Evolutionary conservation across 2,888 invertebrate species (phyloP).

Genomic region (Diarsia mendica): DNA sequence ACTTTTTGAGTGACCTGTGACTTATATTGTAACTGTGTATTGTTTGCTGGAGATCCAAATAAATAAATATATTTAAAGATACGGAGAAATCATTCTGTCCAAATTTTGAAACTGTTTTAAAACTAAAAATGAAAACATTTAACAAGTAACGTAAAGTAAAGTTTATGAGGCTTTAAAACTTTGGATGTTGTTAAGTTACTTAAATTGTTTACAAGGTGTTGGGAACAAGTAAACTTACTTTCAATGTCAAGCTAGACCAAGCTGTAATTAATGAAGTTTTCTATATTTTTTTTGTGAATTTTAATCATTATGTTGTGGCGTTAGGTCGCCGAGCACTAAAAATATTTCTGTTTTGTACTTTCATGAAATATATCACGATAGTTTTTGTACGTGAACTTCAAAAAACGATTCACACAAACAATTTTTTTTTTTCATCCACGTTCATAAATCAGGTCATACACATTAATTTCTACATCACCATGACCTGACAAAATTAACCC

Average conservation of each 20-base stretch:
- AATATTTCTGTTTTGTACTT: not conserved
- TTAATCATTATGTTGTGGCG: not conserved
- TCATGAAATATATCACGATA: not conserved
- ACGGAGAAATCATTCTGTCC: too few relatives aligned
- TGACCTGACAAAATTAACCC: constrained; percentile 30
- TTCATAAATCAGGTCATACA: not conserved
- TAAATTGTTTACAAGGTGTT: not conserved
- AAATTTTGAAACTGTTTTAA: too few relatives aligned
- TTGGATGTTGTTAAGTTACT: not conserved
- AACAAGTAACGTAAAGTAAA: too few relatives aligned
- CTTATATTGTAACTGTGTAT: too few relatives aligned
- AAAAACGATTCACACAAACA: not conserved
- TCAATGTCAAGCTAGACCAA: too few relatives aligned
- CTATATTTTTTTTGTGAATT: not conserved
- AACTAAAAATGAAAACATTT: too few relatives aligned
- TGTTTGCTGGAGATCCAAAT: too few relatives aligned
- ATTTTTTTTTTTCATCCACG: not conserved
- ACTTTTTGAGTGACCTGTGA: too few relatives aligned
- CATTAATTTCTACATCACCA: not conserved
- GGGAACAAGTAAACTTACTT: not conserved
- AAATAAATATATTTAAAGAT: too few relatives aligned
- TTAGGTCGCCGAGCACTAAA: not conserved
- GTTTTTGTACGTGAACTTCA: not conserved
- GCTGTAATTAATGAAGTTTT: too few relatives aligned
- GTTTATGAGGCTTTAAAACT: too few relatives aligned